These are phyloP conservation scores for Brachycybe producta DNA, from an alignment of 2,888 invertebrate species.

Conservation along the genomic window DNA sequence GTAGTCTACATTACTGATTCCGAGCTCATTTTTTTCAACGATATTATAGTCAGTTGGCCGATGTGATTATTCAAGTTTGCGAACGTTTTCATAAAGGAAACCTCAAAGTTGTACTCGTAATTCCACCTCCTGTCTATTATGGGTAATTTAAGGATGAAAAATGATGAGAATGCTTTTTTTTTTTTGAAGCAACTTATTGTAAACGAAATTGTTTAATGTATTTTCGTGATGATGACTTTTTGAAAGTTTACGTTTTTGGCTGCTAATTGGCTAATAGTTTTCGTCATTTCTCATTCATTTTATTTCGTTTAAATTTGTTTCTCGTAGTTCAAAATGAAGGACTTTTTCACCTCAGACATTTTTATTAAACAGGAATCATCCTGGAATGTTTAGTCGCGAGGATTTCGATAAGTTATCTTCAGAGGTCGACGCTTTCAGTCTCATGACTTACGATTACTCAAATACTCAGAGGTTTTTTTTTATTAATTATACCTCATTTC, in stretches of 20 bases:
- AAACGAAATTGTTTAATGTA: neutral
- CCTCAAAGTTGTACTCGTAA: slow-evolving; percentile 48
- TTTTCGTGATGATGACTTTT: neutral
- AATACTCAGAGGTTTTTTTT: slow-evolving; percentile 43
- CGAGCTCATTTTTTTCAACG: slow-evolving; percentile 9
- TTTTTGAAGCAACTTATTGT: slow-evolving; percentile 7
- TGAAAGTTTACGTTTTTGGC: no score
- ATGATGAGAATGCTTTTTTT: slow-evolving; percentile 5
- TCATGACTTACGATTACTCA: slow-evolving; percentile 96
- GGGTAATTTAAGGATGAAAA: slow-evolving; percentile 21
- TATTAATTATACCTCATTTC: neutral
- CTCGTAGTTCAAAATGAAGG: no score
- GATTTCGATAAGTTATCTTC: slow-evolving; percentile 65
- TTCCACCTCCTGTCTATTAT: slow-evolving; percentile 51
- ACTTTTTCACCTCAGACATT: no score
- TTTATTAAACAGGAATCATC: slow-evolving; percentile 25
- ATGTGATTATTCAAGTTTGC: slow-evolving; percentile 29
- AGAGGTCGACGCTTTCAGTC: slow-evolving; percentile 68
- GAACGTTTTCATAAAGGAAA: slow-evolving; percentile 23
- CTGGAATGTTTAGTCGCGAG: slow-evolving; percentile 53
- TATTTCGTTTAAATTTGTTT: no score
- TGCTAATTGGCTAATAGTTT: no score
- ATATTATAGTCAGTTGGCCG: slow-evolving; percentile 29
- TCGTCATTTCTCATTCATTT: no score
- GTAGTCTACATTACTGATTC: neutral